Percentiles rank a stretch among this genome's conserved stretches.
Evolutionary conservation across 2,797 vertebrate species (phyloP).

Genomic region (Phylloscopus collybita): DNA sequence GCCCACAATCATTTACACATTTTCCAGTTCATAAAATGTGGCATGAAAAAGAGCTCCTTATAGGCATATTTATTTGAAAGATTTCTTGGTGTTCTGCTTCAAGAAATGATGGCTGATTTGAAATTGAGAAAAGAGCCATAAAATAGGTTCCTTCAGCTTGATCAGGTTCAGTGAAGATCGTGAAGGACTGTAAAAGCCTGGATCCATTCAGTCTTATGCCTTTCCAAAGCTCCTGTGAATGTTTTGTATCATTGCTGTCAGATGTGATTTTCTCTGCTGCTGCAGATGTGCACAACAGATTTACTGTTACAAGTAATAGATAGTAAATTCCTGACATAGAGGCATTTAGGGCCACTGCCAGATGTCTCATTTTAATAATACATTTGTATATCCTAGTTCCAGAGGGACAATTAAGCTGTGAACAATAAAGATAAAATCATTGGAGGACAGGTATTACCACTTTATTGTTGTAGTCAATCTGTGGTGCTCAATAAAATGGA

Average conservation of each 20-base stretch:
- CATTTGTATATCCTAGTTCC: slow-evolving; percentile 53
- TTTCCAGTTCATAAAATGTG: slow-evolving; percentile 12
- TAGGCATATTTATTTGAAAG: slow-evolving; percentile 7
- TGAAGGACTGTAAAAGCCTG: slow-evolving; percentile 57
- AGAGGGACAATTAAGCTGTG: slow-evolving; percentile 60
- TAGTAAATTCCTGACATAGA: slow-evolving; percentile 66
- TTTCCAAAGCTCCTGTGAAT: slow-evolving; percentile 51
- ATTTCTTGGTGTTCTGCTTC: slow-evolving; percentile 10
- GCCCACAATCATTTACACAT: neutral
- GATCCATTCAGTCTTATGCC: slow-evolving; percentile 38
- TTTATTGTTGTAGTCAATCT: slow-evolving; percentile 65
- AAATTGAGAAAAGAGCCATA: slow-evolving; percentile 38
- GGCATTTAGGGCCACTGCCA: slow-evolving; percentile 47
- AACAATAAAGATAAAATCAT: slow-evolving; percentile 68
- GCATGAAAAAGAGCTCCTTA: neutral
- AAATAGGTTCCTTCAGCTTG: slow-evolving; percentile 41
- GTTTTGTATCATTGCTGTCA: slow-evolving; percentile 68
- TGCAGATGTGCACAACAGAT: slow-evolving; percentile 66
- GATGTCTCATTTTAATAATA: slow-evolving; percentile 72
- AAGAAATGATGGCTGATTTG: neutral
- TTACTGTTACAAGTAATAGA: slow-evolving; percentile 66
- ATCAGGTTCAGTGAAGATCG: slow-evolving; percentile 42
- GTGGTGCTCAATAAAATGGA: slow-evolving; percentile 62
- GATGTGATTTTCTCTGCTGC: slow-evolving; percentile 59
- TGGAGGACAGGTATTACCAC: slow-evolving; percentile 65